Evolutionary conservation across 2,797 vertebrate genomes (phyloP), one percentile per base, ranked within the genome.

Genomic region (Serranus cabrilla): DNA sequence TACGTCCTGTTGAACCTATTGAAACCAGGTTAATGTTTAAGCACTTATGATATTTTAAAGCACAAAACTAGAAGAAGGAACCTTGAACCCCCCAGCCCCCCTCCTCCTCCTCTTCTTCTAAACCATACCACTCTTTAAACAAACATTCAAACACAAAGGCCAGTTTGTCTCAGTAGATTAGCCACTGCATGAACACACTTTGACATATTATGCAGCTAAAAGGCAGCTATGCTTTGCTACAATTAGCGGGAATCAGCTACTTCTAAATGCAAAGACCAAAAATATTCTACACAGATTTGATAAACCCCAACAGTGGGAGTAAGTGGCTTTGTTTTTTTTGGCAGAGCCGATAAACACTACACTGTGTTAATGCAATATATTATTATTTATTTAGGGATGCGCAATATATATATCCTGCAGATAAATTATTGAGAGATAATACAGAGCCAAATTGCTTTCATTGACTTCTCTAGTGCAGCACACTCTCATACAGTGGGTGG

Each of bases 71-170:
- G 68, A 78, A 76, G 66, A 69, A 71, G 21, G 42, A 63, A 84
- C 78, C 40, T 75, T 75, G 17, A 60, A 37, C 74, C 45, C 14
- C 18, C 11, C 11, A 13, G 1, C 16, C 4, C 34, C 7, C 34
- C 34, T 34, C 6, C 23, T 7, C 16, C 31, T 61, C 60, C 50
- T 34, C 55, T 39, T 31, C 17, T 13, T 9, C 8, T 27, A 37
- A 70, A 65, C 21, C 57, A 39, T 6, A 56, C 21, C 47, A 59
- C 66, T 57, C 60, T 56, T 51, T 65, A 78, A 88, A 71, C 69
- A 80, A 83, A 78, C 68, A 86, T 39, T 64, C 54, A 71, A 74
- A 73, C 75, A 76, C 76, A 89, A 84, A 87, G 61, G 56, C 20
- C 65, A 59, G 82, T 58, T 79, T 85, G 60, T 85, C 66, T 74